Evolutionary conservation across 1,140 invertebrate genomes (phyloP), one percentile per base, ranked within the genome.

Genomic region (Leptestheria dahalacensis): DNA sequence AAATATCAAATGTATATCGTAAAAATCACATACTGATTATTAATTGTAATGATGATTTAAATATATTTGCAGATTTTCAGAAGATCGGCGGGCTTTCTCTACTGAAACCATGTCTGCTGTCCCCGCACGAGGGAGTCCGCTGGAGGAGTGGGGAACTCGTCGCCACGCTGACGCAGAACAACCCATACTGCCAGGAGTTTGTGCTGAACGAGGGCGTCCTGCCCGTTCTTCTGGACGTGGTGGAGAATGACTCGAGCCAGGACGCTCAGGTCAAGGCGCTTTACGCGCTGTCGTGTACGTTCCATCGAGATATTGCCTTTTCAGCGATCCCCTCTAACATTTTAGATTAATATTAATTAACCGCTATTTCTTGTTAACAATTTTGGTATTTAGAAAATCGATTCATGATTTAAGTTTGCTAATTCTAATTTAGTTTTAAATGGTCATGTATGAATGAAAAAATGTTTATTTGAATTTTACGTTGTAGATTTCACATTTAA

Each of bases 61-160:
- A 9, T 59, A 59, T 33, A 59, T 52, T 73, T 74, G 6, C 70
- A 82, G 83, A 88, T 75, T 88, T 89, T 68, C 80, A 82, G 65
- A 88, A 88, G 72, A 80, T 90, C 64, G 84, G 83, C 6, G 86
- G 85, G 1, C 87, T 86, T 66, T 70, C 75, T 0, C 75, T 87
- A 48, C 76, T 90, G 48, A 74, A 77, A 0, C 70, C 78, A 0
- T 81, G 85, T 65, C 70, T 86, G 23, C 76, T 79, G 61, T 81
- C 78, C 56, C 69, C 77, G 2, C 78, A 82, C 62, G 68, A 74
- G 1, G 74, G 76, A 11, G 73, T 89, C 0, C 74, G 84, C 26
- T 76, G 76, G 65, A 72, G 71, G 56, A 78, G 79, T 21, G 80
- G 82, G n/a, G 75, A 81, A 62, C 67, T 88, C 12, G 72, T 90